Conservation (phyloP, 2,888 invertebrate genomes). For the Caenorhabditis becei region DNA sequence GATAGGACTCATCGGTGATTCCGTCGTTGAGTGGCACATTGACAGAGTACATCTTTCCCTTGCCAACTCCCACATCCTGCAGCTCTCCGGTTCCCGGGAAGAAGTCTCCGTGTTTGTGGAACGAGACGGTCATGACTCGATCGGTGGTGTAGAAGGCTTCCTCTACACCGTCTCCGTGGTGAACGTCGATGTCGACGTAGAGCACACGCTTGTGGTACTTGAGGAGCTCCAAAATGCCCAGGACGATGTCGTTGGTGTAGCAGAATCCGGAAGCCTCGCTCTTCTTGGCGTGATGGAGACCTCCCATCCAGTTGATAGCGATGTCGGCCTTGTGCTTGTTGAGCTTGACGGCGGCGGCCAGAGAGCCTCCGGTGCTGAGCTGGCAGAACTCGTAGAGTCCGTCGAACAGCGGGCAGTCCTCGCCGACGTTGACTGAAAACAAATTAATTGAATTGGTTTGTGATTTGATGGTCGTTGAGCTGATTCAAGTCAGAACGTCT, state of each 20-base stretch:
- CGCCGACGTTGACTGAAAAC: conserved; percentile 86
- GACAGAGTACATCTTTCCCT: conserved; percentile 97
- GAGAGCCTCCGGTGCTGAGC: conserved; percentile 96
- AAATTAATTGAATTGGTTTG: background rate
- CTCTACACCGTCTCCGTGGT: conserved; percentile 99
- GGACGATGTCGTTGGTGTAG: conserved; percentile 98
- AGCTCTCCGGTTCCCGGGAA: conserved; percentile 95
- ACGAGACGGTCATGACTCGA: conserved; percentile 98
- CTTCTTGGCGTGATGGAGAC: conserved; percentile 99
- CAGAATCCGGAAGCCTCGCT: conserved; percentile 94
- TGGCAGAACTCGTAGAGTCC: conserved; percentile 99
- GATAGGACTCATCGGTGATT: conserved; percentile 98
- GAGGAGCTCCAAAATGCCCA: conserved; percentile 95
- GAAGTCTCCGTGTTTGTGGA: conserved; percentile 99
- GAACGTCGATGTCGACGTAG: conserved; percentile 99
- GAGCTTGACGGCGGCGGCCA: conserved; percentile 97
- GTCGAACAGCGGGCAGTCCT: conserved; percentile 98
- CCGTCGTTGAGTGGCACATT: conserved; percentile 98
- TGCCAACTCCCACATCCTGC: conserved; percentile 86
- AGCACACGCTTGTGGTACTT: conserved; percentile 88
- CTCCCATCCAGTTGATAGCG: conserved; percentile 99
- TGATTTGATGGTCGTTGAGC: no score
- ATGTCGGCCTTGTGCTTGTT: conserved; percentile 99
- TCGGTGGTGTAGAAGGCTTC: conserved; percentile 92
- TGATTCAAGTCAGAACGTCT: no score